phyloP scores from a whole-genome alignment of 92 coral and sea anemone species.

The Diadumene lineata region DNA sequence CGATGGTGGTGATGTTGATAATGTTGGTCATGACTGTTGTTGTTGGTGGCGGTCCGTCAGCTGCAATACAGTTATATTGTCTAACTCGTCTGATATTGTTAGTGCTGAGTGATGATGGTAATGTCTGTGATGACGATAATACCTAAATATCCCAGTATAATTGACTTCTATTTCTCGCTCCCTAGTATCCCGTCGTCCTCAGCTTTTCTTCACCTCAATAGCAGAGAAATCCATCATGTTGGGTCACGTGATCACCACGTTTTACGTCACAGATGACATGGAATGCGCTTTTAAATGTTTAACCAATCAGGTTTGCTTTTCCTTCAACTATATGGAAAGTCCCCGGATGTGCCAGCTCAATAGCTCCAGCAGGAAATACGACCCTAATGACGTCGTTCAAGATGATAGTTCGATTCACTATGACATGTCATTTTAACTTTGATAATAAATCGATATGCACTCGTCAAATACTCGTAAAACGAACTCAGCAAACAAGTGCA shows the following conservation, averaged over 20 bases:
- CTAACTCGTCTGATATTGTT: too few species aligned
- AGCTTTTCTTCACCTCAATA: slow-evolving; percentile 27
- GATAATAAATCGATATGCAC: background rate
- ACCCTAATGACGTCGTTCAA: slow-evolving; percentile 27
- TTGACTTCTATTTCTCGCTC: background rate
- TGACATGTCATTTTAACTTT: slow-evolving; percentile 49
- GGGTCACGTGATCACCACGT: slow-evolving; percentile 41
- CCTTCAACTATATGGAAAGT: slow-evolving; percentile 41
- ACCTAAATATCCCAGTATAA: background rate
- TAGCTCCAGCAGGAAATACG: slow-evolving; percentile 32
- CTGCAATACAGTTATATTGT: too few species aligned
- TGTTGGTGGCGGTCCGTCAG: background rate
- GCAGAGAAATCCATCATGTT: slow-evolving; percentile 10
- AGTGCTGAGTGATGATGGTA: too few species aligned
- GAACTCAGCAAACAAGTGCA: too few species aligned
- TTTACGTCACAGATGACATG: slow-evolving; percentile 37
- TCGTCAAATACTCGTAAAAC: background rate
- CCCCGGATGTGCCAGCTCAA: slow-evolving; percentile 49
- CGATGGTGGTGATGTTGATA: background rate
- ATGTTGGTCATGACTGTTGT: background rate
- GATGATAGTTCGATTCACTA: slow-evolving; percentile 41
- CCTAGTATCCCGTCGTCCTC: slow-evolving; percentile 19
- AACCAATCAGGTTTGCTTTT: slow-evolving; percentile 43
- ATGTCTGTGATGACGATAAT: too few species aligned
- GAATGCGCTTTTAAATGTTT: slow-evolving; percentile 55